Base-by-base conservation (phyloP, 2,888 invertebrate species). In the Chirona hameri region DNA sequence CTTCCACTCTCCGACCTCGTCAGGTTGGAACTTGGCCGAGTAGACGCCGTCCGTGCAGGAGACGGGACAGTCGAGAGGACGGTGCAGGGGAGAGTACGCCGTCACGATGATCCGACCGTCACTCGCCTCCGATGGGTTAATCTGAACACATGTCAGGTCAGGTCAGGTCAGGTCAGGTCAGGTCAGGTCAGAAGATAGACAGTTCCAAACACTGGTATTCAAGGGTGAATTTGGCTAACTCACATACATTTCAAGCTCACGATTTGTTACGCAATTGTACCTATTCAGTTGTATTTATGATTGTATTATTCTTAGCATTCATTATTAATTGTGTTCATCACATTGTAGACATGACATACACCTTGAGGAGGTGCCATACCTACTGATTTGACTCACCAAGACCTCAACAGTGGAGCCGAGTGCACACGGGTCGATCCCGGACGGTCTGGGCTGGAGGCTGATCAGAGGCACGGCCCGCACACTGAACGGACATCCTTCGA, bases 1-100 rank as follows among this genome's bases (percentile, higher is more conserved):
- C 86, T 95, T 93, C 98, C 98, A 99, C 87, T 96, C 95, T 83
- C 98, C 99, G 69, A 97, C 94, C 90, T 99, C 98, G 86, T 97
- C 95, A 0, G 99, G 99, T 87, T 97, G 96, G 89, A 99, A 99
- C 86, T 96, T 97, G 85, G 98, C 97, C 85, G 95, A 95, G 87
- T 97, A 97, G 82, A 95, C 95, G 83, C 95, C 96, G 80, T 94
- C 93, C n/a, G 93, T 86, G 82, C 88, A 88, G 10, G 86, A 86
- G 9, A 90, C 93, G 0, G 95, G 95, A 87, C 95, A 94, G 84
- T 92, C 91, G 83, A 95, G 91, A 0, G 93, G 92, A 80, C 94
- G 91, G 24, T 97, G 97, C 81, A 94, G 93, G 0, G 98, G 98
- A 39, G 97, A 94, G 86, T 94, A 93, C 0, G 98, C 98, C 81